These are phyloP conservation scores for Leptestheria dahalacensis DNA, from an alignment of 1,140 invertebrate genomes.

Conservation along the genomic window DNA sequence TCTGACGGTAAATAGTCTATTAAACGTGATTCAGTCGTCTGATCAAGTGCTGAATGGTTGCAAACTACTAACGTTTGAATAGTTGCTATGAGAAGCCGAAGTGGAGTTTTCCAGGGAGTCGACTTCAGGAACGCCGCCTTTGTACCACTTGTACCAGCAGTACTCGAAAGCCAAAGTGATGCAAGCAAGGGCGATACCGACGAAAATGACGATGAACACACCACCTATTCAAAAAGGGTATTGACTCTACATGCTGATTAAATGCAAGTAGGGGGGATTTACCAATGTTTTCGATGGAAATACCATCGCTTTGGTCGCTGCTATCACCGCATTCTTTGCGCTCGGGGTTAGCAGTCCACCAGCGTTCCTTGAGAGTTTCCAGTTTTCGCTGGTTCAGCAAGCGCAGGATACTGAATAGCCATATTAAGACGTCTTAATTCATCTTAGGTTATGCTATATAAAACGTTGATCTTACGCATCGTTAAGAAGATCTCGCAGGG, in stretches of 20 bases:
- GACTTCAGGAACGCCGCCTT: background rate
- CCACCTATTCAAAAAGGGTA: conserved; percentile 40
- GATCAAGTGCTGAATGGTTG: background rate
- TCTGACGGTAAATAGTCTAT: background rate
- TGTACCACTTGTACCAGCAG: conserved; percentile 16
- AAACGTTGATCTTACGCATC: conserved; percentile 56
- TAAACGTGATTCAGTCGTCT: background rate
- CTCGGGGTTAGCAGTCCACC: conserved; percentile 81
- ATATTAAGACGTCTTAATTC: conserved; percentile 3
- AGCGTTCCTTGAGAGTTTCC: conserved; percentile 84
- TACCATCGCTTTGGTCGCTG: conserved; percentile 86
- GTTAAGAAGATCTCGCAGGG: conserved; percentile 78
- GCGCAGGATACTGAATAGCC: conserved; percentile 71
- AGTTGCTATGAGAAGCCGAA: background rate
- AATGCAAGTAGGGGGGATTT: background rate
- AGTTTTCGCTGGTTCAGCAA: conserved; percentile 79
- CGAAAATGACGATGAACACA: conserved; percentile 91
- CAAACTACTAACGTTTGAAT: background rate
- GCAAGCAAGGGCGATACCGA: conserved; percentile 79
- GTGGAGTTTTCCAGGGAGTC: background rate
- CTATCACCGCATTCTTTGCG: conserved; percentile 63
- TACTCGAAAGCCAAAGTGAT: conserved; percentile 86
- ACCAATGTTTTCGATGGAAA: conserved; percentile 91
- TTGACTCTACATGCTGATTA: background rate
- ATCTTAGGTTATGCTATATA: background rate